phyloP scores from a whole-genome alignment of 2,797 vertebrate species.

The Borostomias antarcticus region DNA sequence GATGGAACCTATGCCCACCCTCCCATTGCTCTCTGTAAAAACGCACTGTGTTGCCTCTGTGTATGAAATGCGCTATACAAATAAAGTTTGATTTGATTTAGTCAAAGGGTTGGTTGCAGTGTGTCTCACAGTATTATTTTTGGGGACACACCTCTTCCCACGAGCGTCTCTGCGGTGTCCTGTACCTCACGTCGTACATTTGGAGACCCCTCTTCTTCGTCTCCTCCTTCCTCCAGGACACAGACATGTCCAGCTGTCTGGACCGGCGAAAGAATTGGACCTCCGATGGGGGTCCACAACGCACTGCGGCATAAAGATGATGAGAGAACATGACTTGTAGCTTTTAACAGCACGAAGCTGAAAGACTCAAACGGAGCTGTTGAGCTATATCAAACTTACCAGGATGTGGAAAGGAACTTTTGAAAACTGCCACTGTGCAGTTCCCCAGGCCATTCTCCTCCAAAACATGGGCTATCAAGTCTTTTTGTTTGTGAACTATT shows the following conservation, averaged over 20 bases:
- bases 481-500: accelerated
- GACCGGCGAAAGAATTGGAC: conserved; percentile 51
- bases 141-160: conserved; percentile 64
- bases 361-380: not conserved
- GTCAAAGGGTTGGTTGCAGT: too few species aligned
- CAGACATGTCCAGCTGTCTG: conserved; percentile 46
- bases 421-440: conserved; percentile 64
- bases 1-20: too few species aligned
- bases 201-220: accelerated
- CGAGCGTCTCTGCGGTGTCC: not conserved
- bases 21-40: too few species aligned
- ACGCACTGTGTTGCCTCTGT: too few species aligned
- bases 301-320: conserved; percentile 52
- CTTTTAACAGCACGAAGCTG: conserved; percentile 18
- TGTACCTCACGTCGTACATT: conserved; percentile 57
- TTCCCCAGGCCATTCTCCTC: conserved; percentile 34
- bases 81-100: too few species aligned
- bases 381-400: conserved; percentile 47
- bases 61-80: too few species aligned
- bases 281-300: conserved; percentile 56
- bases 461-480: conserved; percentile 50
- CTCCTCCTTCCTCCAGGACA: conserved; percentile 49
- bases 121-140: too few species aligned
- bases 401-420: conserved; percentile 20
- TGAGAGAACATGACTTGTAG: not conserved